A percentile compares a stretch with the other conserved stretches of the same genome.
phyloP scores from a whole-genome alignment of 2,113 vertebrate genomes.

The Verasper variegatus region DNA sequence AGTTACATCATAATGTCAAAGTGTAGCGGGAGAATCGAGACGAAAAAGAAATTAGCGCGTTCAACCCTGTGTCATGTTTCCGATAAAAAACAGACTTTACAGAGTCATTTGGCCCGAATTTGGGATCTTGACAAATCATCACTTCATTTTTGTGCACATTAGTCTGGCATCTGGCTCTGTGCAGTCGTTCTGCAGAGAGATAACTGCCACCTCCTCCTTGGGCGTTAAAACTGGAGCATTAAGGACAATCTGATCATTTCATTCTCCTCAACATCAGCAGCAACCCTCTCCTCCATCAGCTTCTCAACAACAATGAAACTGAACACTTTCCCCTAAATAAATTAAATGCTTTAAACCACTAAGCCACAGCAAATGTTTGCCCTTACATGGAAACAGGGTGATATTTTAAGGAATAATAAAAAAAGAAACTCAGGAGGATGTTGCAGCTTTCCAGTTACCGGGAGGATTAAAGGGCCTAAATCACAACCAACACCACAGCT shows the following conservation, averaged over 20 bases:
- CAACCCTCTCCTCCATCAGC: not conserved
- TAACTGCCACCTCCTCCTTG: constrained; percentile 4
- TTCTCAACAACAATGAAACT: constrained; percentile 4
- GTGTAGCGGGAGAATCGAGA: no score
- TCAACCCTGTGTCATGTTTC: no score
- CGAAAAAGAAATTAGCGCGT: no score
- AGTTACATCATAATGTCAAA: no score
- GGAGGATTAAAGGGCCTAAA: constrained; percentile 25
- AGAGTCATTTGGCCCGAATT: not conserved
- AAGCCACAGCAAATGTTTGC: not conserved
- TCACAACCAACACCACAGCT: constrained; percentile 41
- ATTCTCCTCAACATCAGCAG: constrained; percentile 25
- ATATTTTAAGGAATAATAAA: not conserved
- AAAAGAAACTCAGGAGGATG: constrained; percentile 4
- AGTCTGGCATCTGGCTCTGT: not conserved
- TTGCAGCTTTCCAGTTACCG: not conserved
- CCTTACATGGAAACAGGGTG: not conserved
- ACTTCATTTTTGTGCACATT: constrained; percentile 4
- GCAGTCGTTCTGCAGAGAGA: not conserved
- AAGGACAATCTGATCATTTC: constrained; percentile 35
- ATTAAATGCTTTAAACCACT: not conserved
- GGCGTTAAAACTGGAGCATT: not conserved
- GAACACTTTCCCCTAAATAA: not conserved
- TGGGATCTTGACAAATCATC: not conserved
- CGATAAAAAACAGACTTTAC: no score